Evolutionary conservation across 1,140 invertebrate genomes (phyloP).

Genomic region (Panagrolaimus sp.): DNA sequence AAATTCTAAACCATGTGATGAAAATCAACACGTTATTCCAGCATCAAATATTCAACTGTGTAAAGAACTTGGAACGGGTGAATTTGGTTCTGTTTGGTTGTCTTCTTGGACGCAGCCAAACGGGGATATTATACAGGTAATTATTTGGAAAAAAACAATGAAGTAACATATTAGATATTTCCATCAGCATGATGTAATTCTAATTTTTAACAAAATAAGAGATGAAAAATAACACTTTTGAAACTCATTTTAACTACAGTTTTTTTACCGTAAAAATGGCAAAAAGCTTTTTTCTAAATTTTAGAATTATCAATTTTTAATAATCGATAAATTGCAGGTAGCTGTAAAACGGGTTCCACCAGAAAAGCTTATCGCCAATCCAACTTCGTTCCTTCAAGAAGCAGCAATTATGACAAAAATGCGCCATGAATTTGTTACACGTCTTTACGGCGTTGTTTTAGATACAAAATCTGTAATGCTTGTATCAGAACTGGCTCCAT

Average conservation of each 20-base stretch:
- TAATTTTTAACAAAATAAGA: too few species aligned
- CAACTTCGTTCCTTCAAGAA: conserved; percentile 92
- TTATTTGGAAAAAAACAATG: too few species aligned
- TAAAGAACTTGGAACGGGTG: conserved; percentile 86
- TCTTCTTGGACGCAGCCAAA: conserved; percentile 51
- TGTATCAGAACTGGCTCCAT: conserved; percentile 87
- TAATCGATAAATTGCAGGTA: too few species aligned
- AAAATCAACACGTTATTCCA: conserved; percentile 81
- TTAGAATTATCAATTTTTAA: neutral
- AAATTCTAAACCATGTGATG: conserved; percentile 56
- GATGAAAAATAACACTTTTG: too few species aligned
- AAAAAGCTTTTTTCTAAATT: too few species aligned
- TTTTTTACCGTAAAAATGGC: too few species aligned
- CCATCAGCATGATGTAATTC: too few species aligned
- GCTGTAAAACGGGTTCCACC: conserved; percentile 91
- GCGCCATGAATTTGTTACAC: conserved; percentile 89
- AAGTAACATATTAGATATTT: too few species aligned
- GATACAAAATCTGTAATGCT: conserved; percentile 90
- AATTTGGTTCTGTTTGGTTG: conserved; percentile 70
- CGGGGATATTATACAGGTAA: conserved; percentile 70
- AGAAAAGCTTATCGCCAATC: conserved; percentile 74
- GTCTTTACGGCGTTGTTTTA: conserved; percentile 90
- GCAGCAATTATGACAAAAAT: conserved; percentile 96
- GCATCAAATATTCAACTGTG: conserved; percentile 84
- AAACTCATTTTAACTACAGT: too few species aligned